Conservation (phyloP, 2,113 vertebrate genomes). For the Perognathus longimembris region DNA sequence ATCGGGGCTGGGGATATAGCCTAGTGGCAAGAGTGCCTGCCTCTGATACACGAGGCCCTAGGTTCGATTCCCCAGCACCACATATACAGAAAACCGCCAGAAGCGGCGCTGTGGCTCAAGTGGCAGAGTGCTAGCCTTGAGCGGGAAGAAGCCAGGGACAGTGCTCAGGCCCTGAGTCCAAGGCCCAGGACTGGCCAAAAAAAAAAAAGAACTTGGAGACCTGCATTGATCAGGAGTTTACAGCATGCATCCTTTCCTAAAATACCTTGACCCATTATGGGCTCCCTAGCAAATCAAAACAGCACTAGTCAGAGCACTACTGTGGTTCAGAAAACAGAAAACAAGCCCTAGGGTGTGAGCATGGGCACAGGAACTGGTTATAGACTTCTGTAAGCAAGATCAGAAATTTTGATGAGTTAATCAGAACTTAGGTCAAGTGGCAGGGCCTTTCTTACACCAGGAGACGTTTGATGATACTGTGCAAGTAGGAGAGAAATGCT, state of each 20-base stretch:
- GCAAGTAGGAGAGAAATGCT: not conserved
- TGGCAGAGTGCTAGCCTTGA: too few relatives aligned
- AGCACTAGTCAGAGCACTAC: not conserved
- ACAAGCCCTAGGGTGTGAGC: not conserved
- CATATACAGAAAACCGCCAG: too few relatives aligned
- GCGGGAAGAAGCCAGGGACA: too few relatives aligned
- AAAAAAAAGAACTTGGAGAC: constrained; percentile 31
- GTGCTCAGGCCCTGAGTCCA: too few relatives aligned
- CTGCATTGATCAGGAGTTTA: not conserved
- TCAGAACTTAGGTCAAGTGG: not conserved
- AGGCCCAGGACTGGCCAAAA: too few relatives aligned
- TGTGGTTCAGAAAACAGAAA: not conserved
- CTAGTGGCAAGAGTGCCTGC: too few relatives aligned
- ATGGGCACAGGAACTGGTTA: not conserved
- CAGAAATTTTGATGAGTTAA: not conserved
- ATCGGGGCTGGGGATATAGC: too few relatives aligned
- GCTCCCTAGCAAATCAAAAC: not conserved
- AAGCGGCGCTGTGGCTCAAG: too few relatives aligned
- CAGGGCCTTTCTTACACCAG: too few relatives aligned
- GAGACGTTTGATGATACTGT: not conserved
- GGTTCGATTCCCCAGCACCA: too few relatives aligned
- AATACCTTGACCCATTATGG: not conserved
- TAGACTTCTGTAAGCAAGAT: not conserved
- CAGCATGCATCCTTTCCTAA: not conserved
- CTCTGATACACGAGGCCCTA: too few relatives aligned